Percentiles rank a stretch among this genome's conserved stretches.
Conservation (phyloP, 2,888 invertebrate species). For the Cantharis rufa region DNA sequence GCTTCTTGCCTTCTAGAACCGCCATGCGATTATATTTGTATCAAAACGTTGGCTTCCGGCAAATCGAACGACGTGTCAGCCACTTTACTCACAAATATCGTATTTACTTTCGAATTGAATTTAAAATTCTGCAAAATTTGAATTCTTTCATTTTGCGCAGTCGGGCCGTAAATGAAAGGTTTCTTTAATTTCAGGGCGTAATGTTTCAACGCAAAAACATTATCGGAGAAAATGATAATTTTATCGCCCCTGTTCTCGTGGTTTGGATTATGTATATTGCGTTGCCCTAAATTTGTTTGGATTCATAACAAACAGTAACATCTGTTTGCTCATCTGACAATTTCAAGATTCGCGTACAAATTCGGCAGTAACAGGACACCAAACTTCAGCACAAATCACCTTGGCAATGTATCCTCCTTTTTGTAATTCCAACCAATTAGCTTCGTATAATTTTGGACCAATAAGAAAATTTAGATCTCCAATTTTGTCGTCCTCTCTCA, state of each 20-base stretch:
- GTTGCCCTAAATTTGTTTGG: constrained; percentile 97
- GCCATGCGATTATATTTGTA: constrained; percentile 95
- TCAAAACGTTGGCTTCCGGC: constrained; percentile 97
- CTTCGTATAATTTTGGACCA: no score
- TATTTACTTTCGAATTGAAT: constrained; percentile 95
- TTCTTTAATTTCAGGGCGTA: constrained; percentile 76
- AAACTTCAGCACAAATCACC: no score
- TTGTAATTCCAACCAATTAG: no score
- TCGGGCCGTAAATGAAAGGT: constrained; percentile 98
- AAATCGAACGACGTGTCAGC: constrained; percentile 99
- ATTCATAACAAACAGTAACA: constrained; percentile 89
- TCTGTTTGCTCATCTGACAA: constrained; percentile 68
- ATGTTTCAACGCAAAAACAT: constrained; percentile 96
- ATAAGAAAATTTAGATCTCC: no score
- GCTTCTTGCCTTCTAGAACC: constrained; percentile 98
- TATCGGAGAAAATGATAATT: constrained; percentile 99
- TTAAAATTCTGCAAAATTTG: constrained; percentile 99
- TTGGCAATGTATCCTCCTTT: no score
- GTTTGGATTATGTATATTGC: constrained; percentile 89
- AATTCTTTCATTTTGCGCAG: constrained; percentile 92
- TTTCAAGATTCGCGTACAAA: no score
- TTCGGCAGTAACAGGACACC: no score
- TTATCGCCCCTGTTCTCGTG: constrained; percentile 96
- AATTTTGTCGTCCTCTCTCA: no score
- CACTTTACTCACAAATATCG: constrained; percentile 99